phyloP scores from a whole-genome alignment of 2,113 vertebrate genomes.

The Apodemus speciosus region DNA sequence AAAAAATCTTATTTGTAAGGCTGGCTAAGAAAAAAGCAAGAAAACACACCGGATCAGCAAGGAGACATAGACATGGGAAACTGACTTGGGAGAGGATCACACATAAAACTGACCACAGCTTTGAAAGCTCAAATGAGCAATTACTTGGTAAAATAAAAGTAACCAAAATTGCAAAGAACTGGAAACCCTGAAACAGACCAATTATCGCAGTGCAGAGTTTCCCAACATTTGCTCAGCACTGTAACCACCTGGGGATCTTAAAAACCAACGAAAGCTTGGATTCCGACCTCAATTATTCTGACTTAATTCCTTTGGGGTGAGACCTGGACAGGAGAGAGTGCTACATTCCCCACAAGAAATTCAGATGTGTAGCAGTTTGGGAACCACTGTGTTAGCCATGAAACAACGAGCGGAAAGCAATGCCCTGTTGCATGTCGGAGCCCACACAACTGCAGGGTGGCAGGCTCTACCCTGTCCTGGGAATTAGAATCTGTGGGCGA shows the following conservation, averaged over 20 bases:
- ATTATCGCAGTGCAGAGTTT: conserved; percentile 26
- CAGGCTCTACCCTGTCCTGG: not conserved
- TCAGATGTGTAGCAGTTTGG: not conserved
- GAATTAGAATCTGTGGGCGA: not conserved
- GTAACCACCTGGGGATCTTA: conserved; percentile 27
- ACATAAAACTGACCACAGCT: conserved; percentile 51
- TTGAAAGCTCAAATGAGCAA: conserved; percentile 53
- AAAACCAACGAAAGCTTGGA: not conserved
- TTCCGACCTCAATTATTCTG: not conserved
- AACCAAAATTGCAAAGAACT: conserved; percentile 62
- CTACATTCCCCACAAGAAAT: conserved; percentile 23
- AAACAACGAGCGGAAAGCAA: not conserved
- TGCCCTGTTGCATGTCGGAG: not conserved
- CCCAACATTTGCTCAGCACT: conserved; percentile 17
- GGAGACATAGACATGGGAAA: conserved; percentile 31
- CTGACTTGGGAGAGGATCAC: conserved; percentile 35
- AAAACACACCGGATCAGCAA: not conserved
- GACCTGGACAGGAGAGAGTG: not conserved
- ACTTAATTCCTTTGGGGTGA: not conserved
- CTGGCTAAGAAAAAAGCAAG: conserved; percentile 12
- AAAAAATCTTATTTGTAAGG: not conserved
- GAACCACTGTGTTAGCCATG: not conserved
- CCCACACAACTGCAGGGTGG: not conserved
- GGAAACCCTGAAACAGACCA: conserved; percentile 54
- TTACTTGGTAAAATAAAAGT: conserved; percentile 65